Base-by-base conservation (phyloP, 1,140 invertebrate genomes). In the Hermetia illucens region DNA sequence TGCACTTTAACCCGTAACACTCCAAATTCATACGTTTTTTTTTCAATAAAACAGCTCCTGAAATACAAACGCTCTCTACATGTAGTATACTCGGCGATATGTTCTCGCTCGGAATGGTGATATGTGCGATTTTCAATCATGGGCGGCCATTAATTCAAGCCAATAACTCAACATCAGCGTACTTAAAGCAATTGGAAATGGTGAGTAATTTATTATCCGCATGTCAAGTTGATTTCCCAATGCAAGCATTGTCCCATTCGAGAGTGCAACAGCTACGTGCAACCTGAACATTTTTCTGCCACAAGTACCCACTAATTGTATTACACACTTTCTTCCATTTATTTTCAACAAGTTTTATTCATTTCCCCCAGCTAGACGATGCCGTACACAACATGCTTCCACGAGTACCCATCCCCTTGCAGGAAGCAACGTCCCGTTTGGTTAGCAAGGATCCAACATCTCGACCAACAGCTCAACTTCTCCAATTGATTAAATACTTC, bases 61-160 rank as follows among this genome's bases (percentile, higher is more conserved):
- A 93, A 71, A 76, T 88, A 27, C 91, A 95, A 61, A 72, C 75
- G 9, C 75, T 74, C 36, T 87, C 85, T 35, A 70, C 74, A 15
- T 90, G 82, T 59, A 87, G 77, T 50, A 79, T 85, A 21, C 68
- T 82, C 10, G 90, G 86, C 47, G 93, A 97, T 60, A 94, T 96
- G 86, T 96, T 87, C 63, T 91, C 89, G 1, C 61, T 96, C 39
- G 93, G 93, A 13, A 79, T 96, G 74, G 77, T 91, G 4, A 82
- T 96, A 50, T 88, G 84, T 58, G 71, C 88, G 6, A 75, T 95
- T 41, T 95, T 89, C 67, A 95, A 94, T 64, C 68, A 77, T 35
- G 91, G 92, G 12, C 72, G 75, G 41, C 75, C 86, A 0, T 64
- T 95, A 1, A 81, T 97, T 32, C 81, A 88, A 55, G 82, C 88